phyloP scores from a whole-genome alignment of 2,113 vertebrate genomes.

The Vireo altiloquus region DNA sequence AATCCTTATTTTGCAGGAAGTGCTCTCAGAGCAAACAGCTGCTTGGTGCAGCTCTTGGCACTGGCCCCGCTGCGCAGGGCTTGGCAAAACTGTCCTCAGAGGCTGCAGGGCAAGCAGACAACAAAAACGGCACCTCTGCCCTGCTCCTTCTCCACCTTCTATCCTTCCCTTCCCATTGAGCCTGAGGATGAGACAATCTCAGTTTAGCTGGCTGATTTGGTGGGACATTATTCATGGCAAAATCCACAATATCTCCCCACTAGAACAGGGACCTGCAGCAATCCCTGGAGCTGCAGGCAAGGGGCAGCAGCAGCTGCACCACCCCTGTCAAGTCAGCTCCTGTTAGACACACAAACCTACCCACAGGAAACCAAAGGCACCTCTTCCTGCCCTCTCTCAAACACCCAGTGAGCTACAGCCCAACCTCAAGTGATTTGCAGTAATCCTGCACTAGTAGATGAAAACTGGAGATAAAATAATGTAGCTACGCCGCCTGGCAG shows the following conservation, averaged over 20 bases:
- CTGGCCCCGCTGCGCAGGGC: fast-evolving
- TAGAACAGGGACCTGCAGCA: neutral
- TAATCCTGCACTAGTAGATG: neutral
- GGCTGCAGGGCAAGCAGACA: neutral
- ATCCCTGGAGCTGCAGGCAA: neutral
- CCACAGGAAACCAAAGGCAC: neutral
- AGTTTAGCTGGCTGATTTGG: neutral
- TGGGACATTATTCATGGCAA: neutral
- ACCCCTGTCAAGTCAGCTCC: neutral
- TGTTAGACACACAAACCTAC: neutral
- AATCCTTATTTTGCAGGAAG: neutral
- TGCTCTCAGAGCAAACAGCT: no score
- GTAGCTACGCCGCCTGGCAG: neutral
- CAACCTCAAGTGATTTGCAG: neutral
- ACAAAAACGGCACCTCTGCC: neutral
- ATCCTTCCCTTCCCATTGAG: fast-evolving
- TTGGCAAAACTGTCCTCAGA: fast-evolving
- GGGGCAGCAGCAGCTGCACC: neutral
- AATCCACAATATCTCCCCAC: fast-evolving
- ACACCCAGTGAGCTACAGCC: neutral
- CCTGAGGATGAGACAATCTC: fast-evolving
- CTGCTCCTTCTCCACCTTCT: neutral
- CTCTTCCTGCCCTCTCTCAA: neutral
- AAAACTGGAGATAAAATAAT: neutral
- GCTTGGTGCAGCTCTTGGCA: neutral